A percentile compares a stretch with the other conserved stretches of the same genome.
phyloP scores from a whole-genome alignment of 1,140 invertebrate species.

The Penaeus indicus region DNA sequence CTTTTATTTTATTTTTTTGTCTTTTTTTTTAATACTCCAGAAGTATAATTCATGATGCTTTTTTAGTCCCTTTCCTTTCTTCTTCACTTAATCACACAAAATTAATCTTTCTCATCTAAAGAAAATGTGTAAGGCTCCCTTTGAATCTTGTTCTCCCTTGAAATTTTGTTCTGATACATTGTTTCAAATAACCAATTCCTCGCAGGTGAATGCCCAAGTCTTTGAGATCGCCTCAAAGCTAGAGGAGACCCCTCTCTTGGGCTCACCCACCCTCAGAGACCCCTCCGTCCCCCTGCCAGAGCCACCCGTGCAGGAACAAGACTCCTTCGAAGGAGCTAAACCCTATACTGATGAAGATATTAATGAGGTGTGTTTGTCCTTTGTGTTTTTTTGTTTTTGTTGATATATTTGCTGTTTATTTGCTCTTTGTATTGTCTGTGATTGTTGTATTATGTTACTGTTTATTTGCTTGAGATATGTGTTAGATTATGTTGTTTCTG shows the following conservation, averaged over 20 bases:
- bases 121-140: too few species aligned
- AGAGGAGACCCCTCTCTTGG: slow-evolving; percentile 49
- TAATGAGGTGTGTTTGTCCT: slow-evolving; percentile 52
- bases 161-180: neutral
- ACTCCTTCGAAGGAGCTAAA: slow-evolving; percentile 41
- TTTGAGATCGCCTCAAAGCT: slow-evolving; percentile 59
- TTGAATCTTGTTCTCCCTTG: neutral
- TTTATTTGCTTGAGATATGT: too few species aligned
- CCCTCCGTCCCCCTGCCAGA: slow-evolving; percentile 31
- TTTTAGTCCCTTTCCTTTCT: too few species aligned
- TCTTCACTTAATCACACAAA: too few species aligned
- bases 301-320: slow-evolving; percentile 25
- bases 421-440: neutral
- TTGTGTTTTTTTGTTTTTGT: slow-evolving; percentile 9
- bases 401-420: neutral
- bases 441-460: too few species aligned
- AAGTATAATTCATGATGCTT: too few species aligned
- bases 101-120: too few species aligned
- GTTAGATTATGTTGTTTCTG: neutral
- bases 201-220: slow-evolving; percentile 58
- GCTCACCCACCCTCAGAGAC: slow-evolving; percentile 33
- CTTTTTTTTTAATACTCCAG: too few species aligned
- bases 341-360: slow-evolving; percentile 58
- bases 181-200: neutral
- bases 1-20: too few species aligned